Percentiles rank a stretch among this genome's conserved stretches.
phyloP scores from a whole-genome alignment of 2,797 vertebrate genomes.

The Borostomias antarcticus region DNA sequence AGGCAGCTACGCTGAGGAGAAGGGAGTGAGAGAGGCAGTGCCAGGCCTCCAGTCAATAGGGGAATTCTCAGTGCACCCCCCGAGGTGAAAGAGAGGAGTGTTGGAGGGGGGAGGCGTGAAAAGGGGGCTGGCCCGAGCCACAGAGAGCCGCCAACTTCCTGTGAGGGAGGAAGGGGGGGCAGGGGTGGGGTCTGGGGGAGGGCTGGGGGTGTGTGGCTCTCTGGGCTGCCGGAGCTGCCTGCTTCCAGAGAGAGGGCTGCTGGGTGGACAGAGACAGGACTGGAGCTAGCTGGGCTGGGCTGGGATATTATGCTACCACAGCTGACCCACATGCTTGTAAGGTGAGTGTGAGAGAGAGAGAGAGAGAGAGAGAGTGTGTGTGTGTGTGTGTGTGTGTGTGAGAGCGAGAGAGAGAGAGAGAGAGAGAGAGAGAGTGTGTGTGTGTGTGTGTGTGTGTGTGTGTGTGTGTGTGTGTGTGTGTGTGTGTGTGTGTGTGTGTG shows the following conservation, averaged over 20 bases:
- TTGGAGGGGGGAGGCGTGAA: conserved; percentile 60
- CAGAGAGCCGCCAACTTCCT: conserved; percentile 37
- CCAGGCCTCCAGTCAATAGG: not conserved
- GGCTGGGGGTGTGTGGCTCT: not conserved
- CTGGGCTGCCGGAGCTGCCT: too few relatives aligned
- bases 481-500: not conserved
- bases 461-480: conserved; percentile 19
- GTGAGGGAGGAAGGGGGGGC: conserved; percentile 44
- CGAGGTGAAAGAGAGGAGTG: conserved; percentile 41
- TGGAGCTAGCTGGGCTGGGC: not conserved
- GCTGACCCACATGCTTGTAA: not conserved
- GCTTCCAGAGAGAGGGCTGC: not conserved
- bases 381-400: not conserved
- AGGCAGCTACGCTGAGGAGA: too few relatives aligned
- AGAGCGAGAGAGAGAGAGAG: not conserved
- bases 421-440: conserved; percentile 37
- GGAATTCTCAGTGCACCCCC: conserved; percentile 53
- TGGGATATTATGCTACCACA: not conserved
- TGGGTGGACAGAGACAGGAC: conserved; percentile 22
- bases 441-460: conserved; percentile 12
- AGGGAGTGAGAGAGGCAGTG: conserved; percentile 28
- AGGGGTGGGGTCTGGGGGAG: conserved; percentile 31
- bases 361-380: conserved; percentile 40
- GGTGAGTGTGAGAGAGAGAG: too few relatives aligned
- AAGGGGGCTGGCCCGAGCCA: conserved; percentile 57